Percentiles rank a stretch among this genome's conserved stretches.
phyloP scores from a whole-genome alignment of 92 coral and sea anemone genomes.

The Umimayanthus kanabou region DNA sequence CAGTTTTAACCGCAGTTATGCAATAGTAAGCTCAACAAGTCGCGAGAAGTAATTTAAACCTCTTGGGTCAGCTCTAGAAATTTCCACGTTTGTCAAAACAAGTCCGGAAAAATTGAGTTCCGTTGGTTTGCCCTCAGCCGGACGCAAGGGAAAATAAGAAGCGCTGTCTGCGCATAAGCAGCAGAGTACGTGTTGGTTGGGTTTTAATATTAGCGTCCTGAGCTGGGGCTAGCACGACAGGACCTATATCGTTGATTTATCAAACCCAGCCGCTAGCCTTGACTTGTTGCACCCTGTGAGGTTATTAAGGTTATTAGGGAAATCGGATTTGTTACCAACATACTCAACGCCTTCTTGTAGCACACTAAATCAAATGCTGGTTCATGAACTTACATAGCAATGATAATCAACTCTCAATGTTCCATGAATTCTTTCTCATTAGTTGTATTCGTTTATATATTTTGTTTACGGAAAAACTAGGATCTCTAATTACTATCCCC shows the following conservation, averaged over 20 bases:
- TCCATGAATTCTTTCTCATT: not conserved
- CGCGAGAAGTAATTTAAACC: not conserved
- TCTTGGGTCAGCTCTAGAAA: slow-evolving; percentile 5
- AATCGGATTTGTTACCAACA: slow-evolving; percentile 4
- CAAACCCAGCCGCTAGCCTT: not conserved
- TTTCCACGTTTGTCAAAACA: not conserved
- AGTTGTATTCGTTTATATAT: not conserved
- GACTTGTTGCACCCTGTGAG: not conserved
- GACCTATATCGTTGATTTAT: not conserved
- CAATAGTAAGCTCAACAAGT: not conserved
- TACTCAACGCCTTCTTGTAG: not conserved
- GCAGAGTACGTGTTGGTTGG: not conserved
- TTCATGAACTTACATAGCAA: not conserved
- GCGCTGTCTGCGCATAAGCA: not conserved
- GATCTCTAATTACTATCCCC: not conserved
- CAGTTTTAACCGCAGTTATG: not conserved
- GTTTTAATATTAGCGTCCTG: not conserved
- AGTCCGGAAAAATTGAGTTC: not conserved
- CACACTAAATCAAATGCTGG: not conserved
- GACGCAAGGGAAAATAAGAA: not conserved
- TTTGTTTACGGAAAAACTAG: not conserved
- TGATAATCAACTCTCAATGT: not conserved
- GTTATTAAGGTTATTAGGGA: not conserved
- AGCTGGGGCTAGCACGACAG: not conserved
- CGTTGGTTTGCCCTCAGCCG: not conserved